Base-by-base conservation (phyloP, 1,140 invertebrate genomes). In the Teleogryllus occipitalis region DNA sequence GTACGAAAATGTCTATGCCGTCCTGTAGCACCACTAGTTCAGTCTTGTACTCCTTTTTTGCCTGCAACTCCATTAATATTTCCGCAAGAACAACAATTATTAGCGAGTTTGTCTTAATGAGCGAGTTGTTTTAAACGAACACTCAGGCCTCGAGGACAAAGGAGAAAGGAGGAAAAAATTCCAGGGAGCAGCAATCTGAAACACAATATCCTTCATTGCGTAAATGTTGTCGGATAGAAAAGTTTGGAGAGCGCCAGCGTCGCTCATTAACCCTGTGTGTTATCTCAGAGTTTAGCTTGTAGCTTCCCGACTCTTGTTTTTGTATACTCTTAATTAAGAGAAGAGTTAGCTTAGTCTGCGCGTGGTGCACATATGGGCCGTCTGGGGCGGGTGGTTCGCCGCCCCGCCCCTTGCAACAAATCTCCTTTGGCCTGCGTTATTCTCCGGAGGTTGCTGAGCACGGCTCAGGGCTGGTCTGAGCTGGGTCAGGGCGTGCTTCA, bases 291-390 rank as follows among this genome's bases (percentile, higher is more conserved):
- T 65, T 65, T 65, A 65, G 54, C 54, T 65, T 65, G 54, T 65
- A 65, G 54, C 54, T 65, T 65, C 54, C 54, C 54, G 54, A 65
- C 54, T 65, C 54, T 65, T 65, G 54, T 65, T 65, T 65, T 65
- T 65, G 54, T 65, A 65, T 65, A 65, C 54, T 65, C 54, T 65
- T 65, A 65, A 65, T 65, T 65, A 65, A 65, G 54, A 65, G 54
- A 65, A 65, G 2, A 65, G 54, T 65, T 65, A 65, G 54, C 54
- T 65, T 65, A 65, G 54, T 65, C 54, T 10, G 54, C 54, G 54
- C 54, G 10, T 0, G 18, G 10, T 65, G 54, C 54, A 65, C 54
- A 65, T 18, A 65, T 65, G 54, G 10, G 2, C 54, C 18, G 2
- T 10, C 54, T 65, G 7, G 10, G 7, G 27, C 27, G 54, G 54